phyloP scores from a whole-genome alignment of 2,797 vertebrate species.

The Sternotherus odoratus region DNA sequence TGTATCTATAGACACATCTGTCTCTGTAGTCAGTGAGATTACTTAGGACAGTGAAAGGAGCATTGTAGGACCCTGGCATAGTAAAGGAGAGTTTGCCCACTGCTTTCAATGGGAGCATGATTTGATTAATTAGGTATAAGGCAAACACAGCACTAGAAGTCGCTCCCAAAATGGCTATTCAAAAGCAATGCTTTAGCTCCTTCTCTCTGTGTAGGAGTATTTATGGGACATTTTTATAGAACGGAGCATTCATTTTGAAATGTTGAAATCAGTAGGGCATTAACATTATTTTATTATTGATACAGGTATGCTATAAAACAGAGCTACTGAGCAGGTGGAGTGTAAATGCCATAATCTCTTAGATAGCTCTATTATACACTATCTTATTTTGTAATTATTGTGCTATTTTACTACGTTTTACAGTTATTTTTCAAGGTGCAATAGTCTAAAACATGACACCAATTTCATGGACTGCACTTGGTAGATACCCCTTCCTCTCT shows the following conservation, averaged over 20 bases:
- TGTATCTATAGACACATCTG: not conserved
- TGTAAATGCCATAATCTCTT: not conserved
- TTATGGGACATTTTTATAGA: constrained; percentile 3
- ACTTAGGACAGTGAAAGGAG: not conserved
- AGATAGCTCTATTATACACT: not conserved
- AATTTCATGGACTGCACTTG: not conserved
- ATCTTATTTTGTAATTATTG: not conserved
- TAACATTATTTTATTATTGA: not conserved
- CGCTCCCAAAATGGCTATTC: not conserved
- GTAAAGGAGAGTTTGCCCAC: not conserved
- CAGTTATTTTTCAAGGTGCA: not conserved
- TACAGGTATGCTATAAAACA: fast-evolving
- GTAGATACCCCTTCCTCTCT: not conserved
- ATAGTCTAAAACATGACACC: not conserved
- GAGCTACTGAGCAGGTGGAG: not conserved
- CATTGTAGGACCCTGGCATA: fast-evolving
- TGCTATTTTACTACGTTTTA: not conserved
- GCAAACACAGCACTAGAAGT: not conserved
- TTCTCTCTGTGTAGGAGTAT: not conserved
- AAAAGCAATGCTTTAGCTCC: constrained; percentile 8
- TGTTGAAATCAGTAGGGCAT: constrained; percentile 11
- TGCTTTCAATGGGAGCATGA: not conserved
- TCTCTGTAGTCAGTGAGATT: no score
- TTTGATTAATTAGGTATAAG: not conserved
- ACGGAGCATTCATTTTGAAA: not conserved